Evolutionary conservation across 2,113 vertebrate species (phyloP), one percentile per base, ranked within the genome.

Genomic region (Cettia cetti): DNA sequence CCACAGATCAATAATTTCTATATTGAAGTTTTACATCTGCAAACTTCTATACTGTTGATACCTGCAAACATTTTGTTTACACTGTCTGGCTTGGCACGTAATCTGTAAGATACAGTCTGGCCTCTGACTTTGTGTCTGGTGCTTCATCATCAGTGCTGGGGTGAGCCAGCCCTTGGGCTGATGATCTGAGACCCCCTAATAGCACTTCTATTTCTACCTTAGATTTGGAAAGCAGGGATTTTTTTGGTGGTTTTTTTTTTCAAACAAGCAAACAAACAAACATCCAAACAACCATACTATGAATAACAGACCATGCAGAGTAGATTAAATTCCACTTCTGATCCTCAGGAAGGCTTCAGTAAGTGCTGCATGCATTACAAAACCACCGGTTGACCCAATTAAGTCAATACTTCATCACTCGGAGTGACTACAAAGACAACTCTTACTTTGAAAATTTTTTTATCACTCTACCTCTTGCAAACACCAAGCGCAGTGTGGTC

Each of bases 401-500:
- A 95, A 93, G 37, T 82, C 79, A 82, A 86, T 95, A 94, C 60
- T 94, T 94, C 40, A 78, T 90, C 82, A 86, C 44, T 89, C 39
- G 10, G 31, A 75, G 16, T 35, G 57, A 89, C 63, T 95, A 94
- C 89, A 96, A 95, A 97, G 82, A 86, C 27, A 84, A 61, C 26
- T 90, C 39, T 83, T 53, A 39, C 92, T 96, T 95, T 79, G 78
- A 95, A 94, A 26, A 49, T 57, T 47, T 79, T 94, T 78, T 64
- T 64, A 86, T 95, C 72, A 89, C 92, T 95, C 95, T 98, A 99
- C 99, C 99, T 99, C 98, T 97, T 99, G 99, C 91, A 98, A 98
- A 96, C 99, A 99, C 99, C 99, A 99, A 94, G 98, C 99, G 23
- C 99, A 99, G 75, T 97, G 97, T 42, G 99, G 98, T 96, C 99